phyloP scores from a whole-genome alignment of 2,888 invertebrate species.

The Caenorhabditis becei region DNA sequence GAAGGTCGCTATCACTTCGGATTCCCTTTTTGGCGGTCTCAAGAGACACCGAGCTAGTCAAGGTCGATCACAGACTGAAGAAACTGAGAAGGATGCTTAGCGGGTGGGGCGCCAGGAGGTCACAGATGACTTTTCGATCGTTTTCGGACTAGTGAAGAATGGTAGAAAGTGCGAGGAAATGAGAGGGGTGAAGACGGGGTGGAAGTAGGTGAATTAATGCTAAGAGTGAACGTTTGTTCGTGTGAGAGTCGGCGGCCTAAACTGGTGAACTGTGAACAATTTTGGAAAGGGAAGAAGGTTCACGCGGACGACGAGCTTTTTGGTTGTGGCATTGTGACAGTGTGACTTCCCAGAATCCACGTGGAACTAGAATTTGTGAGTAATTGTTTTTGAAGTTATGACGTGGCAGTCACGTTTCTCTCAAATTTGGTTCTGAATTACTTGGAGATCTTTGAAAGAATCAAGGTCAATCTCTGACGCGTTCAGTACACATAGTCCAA shows the following conservation, averaged over 20 bases:
- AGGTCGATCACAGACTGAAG: constrained; percentile 29
- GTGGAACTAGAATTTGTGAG: too few relatives aligned
- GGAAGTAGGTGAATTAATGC: constrained; percentile 21
- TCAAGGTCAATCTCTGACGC: too few relatives aligned
- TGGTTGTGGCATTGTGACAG: too few relatives aligned
- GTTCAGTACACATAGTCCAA: background rate
- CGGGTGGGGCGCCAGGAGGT: background rate
- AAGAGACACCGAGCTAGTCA: constrained; percentile 34
- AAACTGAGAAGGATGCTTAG: constrained; percentile 19
- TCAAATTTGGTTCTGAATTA: too few relatives aligned
- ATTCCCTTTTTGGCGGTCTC: constrained; percentile 29
- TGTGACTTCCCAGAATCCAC: too few relatives aligned
- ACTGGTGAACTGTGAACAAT: constrained; percentile 3
- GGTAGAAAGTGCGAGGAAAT: constrained; percentile 11
- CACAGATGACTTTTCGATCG: constrained; percentile 21
- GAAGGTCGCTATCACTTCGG: constrained; percentile 40
- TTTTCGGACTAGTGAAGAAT: constrained; percentile 7
- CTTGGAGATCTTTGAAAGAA: too few relatives aligned
- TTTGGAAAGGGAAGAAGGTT: background rate
- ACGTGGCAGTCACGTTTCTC: too few relatives aligned
- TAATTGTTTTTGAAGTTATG: too few relatives aligned
- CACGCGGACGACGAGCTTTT: background rate
- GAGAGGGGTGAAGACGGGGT: background rate
- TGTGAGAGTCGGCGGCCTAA: constrained; percentile 1
- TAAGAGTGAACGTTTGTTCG: constrained; percentile 9